phyloP scores from a whole-genome alignment of 2,888 invertebrate genomes.

The Coremacera marginata region DNA sequence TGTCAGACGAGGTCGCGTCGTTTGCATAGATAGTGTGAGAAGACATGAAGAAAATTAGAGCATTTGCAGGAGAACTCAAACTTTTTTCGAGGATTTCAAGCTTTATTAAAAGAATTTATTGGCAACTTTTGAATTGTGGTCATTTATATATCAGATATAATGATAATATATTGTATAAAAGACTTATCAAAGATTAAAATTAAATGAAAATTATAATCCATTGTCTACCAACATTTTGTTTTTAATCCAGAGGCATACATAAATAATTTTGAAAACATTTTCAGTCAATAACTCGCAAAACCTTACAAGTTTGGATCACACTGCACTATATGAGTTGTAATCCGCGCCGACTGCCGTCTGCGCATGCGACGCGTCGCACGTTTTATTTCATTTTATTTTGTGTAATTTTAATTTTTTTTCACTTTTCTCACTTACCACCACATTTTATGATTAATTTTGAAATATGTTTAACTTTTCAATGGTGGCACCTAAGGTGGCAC shows the following conservation, averaged over 20 bases:
- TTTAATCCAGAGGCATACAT: no score
- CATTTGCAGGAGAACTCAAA: slow-evolving; percentile 9
- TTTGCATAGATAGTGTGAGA: not conserved
- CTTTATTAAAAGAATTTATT: not conserved
- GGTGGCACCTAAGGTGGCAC: slow-evolving; percentile 40
- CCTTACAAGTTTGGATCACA: no score
- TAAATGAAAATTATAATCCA: no score
- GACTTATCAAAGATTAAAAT: no score
- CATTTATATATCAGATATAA: no score
- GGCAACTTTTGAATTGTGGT: no score
- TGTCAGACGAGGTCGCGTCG: slow-evolving; percentile 23
- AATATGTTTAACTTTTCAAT: not conserved
- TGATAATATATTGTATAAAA: no score
- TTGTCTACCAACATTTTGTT: no score
- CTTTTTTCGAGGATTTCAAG: slow-evolving; percentile 1
- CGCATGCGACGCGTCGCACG: slow-evolving; percentile 39
- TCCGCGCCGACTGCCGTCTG: slow-evolving; percentile 44
- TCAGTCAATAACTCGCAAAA: no score
- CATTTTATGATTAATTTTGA: slow-evolving; percentile 1
- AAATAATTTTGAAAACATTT: no score
- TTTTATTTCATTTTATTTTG: not conserved
- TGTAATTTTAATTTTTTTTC: not conserved
- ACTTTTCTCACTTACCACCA: not conserved
- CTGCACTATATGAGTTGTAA: not conserved
- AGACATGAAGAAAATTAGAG: not conserved